Percentiles rank a stretch among this genome's conserved stretches.
Conservation (phyloP, 2,797 vertebrate genomes). For the Rhinophrynus dorsalis region DNA sequence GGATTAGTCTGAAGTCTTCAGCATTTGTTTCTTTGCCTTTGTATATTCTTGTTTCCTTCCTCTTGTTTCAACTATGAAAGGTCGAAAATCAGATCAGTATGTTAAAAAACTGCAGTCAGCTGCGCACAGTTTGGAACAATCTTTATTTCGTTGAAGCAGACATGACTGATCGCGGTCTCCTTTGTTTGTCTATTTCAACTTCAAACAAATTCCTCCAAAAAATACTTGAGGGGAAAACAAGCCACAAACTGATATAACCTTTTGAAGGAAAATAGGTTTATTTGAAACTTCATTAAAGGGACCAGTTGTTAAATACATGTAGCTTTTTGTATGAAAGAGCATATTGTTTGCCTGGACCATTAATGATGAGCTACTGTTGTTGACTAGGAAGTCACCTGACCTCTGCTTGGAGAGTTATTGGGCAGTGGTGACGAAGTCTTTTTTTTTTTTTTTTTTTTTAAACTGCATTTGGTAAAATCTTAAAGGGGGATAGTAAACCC, state of each 20-base stretch:
- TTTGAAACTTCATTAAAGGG: slow-evolving; percentile 64
- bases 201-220: slow-evolving; percentile 67
- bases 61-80: not conserved
- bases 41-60: slow-evolving; percentile 1
- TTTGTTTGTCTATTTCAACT: slow-evolving; percentile 53
- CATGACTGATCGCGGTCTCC: slow-evolving; percentile 50
- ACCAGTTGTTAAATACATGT: too few relatives aligned
- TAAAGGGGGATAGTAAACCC: too few relatives aligned
- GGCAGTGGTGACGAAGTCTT: too few relatives aligned
- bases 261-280: slow-evolving; percentile 66
- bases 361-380: too few relatives aligned
- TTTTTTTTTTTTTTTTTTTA: too few relatives aligned
- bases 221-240: slow-evolving; percentile 64
- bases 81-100: slow-evolving; percentile 27
- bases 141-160: slow-evolving; percentile 64
- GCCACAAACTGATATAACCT: slow-evolving; percentile 65
- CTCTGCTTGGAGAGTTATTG: too few relatives aligned
- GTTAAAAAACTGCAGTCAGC: slow-evolving; percentile 37
- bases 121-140: slow-evolving; percentile 46
- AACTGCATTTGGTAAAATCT: too few relatives aligned
- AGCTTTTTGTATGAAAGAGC: too few relatives aligned
- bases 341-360: too few relatives aligned
- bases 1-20: slow-evolving; percentile 3
- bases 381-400: too few relatives aligned
- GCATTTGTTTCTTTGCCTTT: not conserved